A percentile compares a stretch with the other conserved stretches of the same genome.
Conservation (phyloP, 2,797 vertebrate species). For the Acomys russatus region DNA sequence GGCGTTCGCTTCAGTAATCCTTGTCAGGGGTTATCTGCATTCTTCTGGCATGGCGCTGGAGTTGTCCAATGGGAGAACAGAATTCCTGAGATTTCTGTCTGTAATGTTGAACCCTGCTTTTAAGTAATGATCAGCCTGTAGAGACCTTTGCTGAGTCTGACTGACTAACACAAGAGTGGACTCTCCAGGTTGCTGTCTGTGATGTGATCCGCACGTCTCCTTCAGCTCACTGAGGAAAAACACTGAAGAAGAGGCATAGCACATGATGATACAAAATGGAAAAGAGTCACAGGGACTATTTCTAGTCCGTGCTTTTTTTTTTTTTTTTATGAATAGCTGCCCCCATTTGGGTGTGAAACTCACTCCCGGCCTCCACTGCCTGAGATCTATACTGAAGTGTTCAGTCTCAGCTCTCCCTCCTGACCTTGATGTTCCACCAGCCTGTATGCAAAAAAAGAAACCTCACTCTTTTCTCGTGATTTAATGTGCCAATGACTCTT, state of each 20-base stretch:
- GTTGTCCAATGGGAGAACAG: background rate
- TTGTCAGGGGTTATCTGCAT: background rate
- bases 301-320: background rate
- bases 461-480: background rate
- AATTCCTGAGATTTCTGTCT: background rate
- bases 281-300: background rate
- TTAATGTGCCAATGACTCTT: background rate
- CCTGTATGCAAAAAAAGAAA: background rate
- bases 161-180: background rate
- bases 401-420: constrained; percentile 10
- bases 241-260: background rate
- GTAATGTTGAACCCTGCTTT: background rate
- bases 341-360: background rate
- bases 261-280: background rate
- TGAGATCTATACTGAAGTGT: background rate
- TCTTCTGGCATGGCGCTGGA: background rate
- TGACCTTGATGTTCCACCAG: background rate
- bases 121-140: background rate
- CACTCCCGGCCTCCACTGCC: background rate
- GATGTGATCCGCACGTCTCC: background rate
- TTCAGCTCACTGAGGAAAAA: background rate
- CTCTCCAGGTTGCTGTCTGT: background rate
- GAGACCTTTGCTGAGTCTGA: background rate
- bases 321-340: background rate
- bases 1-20: background rate